Percentiles rank a stretch among this genome's conserved stretches.
These are phyloP conservation scores for Zosterops japonicus DNA, from an alignment of 2,113 vertebrate species.

Conservation along the genomic window DNA sequence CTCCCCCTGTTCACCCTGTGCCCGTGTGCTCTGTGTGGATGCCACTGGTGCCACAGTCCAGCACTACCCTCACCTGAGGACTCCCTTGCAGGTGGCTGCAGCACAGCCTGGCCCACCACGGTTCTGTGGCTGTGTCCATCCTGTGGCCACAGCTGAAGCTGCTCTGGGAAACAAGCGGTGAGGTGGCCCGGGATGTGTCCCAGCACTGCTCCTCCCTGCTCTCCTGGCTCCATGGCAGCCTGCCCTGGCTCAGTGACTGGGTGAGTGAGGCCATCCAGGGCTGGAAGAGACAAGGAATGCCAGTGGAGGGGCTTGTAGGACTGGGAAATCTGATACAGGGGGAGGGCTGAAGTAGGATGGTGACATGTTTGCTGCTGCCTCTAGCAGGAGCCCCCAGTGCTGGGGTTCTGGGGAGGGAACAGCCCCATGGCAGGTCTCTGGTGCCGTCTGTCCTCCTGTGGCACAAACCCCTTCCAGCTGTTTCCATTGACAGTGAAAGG, in stretches of 20 bases:
- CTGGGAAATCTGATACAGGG: too few relatives aligned
- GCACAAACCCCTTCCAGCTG: background rate
- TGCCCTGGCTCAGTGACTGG: conserved; percentile 77
- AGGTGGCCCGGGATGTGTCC: conserved; percentile 44
- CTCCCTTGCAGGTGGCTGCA: conserved; percentile 82
- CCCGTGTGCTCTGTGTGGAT: rapidly evolving
- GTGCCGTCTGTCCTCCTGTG: rapidly evolving
- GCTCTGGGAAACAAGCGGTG: conserved; percentile 61
- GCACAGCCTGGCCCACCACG: conserved; percentile 75
- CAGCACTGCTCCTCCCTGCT: conserved; percentile 71
- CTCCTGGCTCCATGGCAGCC: conserved; percentile 71
- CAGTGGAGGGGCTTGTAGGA: rapidly evolving
- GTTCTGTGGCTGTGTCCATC: conserved; percentile 67
- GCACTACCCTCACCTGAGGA: rapidly evolving
- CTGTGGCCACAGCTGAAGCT: conserved; percentile 77
- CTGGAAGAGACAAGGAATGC: background rate
- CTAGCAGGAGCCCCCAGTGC: background rate
- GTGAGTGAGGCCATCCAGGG: conserved; percentile 63
- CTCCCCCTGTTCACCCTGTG: rapidly evolving
- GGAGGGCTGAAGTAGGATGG: background rate
- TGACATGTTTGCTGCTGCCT: rapidly evolving
- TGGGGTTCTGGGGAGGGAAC: background rate
- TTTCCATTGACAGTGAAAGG: background rate
- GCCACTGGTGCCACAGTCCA: background rate
- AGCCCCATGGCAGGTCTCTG: rapidly evolving